These are phyloP conservation scores for Phrixothrix hirtus DNA, from an alignment of 2,888 invertebrate genomes.

Conservation along the genomic window DNA sequence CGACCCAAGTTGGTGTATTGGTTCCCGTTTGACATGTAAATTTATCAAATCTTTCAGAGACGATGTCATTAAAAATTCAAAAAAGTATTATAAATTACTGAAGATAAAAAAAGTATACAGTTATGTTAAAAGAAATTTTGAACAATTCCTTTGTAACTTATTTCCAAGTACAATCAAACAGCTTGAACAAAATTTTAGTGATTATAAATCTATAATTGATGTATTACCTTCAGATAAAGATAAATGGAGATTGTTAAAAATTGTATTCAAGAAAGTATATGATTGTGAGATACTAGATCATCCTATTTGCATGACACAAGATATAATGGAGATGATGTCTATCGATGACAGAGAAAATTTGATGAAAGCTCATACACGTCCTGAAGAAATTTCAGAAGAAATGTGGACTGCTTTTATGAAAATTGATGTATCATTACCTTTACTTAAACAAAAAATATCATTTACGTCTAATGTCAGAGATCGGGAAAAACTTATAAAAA, in stretches of 20 bases:
- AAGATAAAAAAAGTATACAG: slow-evolving; percentile 4
- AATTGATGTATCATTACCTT: slow-evolving; percentile 14
- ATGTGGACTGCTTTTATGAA: slow-evolving; percentile 11
- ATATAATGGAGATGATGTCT: slow-evolving; percentile 14
- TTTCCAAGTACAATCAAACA: slow-evolving; percentile 12
- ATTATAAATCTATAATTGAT: not conserved
- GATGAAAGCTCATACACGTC: slow-evolving; percentile 5
- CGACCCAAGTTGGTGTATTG: slow-evolving; percentile 6
- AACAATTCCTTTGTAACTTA: slow-evolving; percentile 7
- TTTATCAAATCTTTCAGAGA: slow-evolving; percentile 14
- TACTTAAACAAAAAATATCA: slow-evolving; percentile 16
- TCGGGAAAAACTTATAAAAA: slow-evolving; percentile 1
- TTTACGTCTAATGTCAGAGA: slow-evolving; percentile 5
- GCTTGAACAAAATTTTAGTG: not conserved
- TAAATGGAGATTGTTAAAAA: slow-evolving; percentile 3
- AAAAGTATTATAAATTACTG: slow-evolving; percentile 7
- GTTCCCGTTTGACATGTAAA: slow-evolving; percentile 13
- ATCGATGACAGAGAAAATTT: slow-evolving; percentile 9
- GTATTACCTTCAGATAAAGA: not conserved
- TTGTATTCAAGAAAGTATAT: slow-evolving; percentile 6
- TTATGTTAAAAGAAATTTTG: slow-evolving; percentile 9
- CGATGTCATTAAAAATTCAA: slow-evolving; percentile 9
- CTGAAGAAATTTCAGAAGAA: slow-evolving; percentile 2
- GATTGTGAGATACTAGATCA: slow-evolving; percentile 9
- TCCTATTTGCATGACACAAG: not conserved